These are phyloP conservation scores for Centruroides vittatus DNA, from an alignment of 1,140 invertebrate genomes.

Conservation along the genomic window DNA sequence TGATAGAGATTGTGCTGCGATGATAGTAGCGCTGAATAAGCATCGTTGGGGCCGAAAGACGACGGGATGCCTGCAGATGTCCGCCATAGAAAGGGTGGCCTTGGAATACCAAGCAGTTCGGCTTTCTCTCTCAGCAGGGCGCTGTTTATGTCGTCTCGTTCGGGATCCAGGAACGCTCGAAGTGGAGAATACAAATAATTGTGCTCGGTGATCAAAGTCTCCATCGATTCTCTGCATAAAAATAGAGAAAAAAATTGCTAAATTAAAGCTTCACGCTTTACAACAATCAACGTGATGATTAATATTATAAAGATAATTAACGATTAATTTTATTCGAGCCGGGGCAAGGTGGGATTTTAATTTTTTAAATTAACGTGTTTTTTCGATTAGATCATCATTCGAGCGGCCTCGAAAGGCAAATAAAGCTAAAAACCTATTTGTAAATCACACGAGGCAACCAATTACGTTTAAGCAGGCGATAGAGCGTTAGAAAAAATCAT, in stretches of 20 bases:
- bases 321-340: too few species aligned
- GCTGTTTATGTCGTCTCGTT: slow-evolving; percentile 15
- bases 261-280: background rate
- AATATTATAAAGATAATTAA: background rate
- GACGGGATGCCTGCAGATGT: background rate
- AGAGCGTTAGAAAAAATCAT: too few species aligned
- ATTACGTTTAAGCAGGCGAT: too few species aligned
- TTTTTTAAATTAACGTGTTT: too few species aligned
- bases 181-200: slow-evolving; percentile 28
- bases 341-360: too few species aligned
- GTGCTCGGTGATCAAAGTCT: slow-evolving; percentile 27
- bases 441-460: too few species aligned
- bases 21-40: too few species aligned
- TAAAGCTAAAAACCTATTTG: too few species aligned
- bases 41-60: too few species aligned
- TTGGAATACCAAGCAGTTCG: background rate
- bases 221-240: slow-evolving; percentile 27
- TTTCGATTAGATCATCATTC: too few species aligned
- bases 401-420: too few species aligned
- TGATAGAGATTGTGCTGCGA: too few species aligned
- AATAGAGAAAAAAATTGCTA: background rate
- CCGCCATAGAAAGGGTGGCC: background rate
- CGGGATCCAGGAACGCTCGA: slow-evolving; percentile 22
- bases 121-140: slow-evolving; percentile 3
- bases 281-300: background rate